phyloP scores from a whole-genome alignment of 2,113 vertebrate species.

The Aspidoscelis tigris region DNA sequence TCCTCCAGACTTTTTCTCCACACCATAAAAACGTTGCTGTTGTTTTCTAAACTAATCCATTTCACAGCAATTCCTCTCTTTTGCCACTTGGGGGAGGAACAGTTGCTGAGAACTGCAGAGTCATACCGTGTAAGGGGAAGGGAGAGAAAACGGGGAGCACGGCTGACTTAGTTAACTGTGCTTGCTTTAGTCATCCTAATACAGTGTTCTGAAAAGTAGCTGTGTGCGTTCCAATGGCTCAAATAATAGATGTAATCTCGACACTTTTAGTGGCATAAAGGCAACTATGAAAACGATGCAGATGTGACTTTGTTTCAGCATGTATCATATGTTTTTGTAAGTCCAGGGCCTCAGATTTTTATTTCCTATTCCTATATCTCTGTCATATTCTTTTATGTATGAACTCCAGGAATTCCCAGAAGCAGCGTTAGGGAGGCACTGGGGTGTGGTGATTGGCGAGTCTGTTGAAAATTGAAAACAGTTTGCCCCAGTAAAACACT shows the following conservation, averaged over 20 bases:
- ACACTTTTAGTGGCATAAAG: not conserved
- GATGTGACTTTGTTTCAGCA: not conserved
- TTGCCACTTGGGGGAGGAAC: conserved; percentile 42
- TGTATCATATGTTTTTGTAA: not conserved
- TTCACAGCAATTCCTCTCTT: not conserved
- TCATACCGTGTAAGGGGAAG: not conserved
- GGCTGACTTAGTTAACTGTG: not conserved
- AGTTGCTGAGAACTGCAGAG: conserved; percentile 10
- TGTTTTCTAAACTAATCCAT: not conserved
- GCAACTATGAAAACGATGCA: not conserved
- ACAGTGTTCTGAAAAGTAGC: not conserved
- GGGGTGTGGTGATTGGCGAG: no score
- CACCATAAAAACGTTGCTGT: not conserved
- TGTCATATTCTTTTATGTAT: not conserved
- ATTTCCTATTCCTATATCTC: not conserved
- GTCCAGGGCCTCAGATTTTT: not conserved
- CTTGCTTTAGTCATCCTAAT: conserved; percentile 59
- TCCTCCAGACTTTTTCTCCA: not conserved
- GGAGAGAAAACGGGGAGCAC: no score
- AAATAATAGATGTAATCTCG: conserved; percentile 10
- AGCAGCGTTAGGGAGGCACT: not conserved
- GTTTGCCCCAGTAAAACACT: not conserved
- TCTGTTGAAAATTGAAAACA: no score
- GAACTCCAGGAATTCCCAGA: not conserved
- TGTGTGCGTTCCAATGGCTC: conserved; percentile 41